phyloP scores from a whole-genome alignment of 2,113 vertebrate species.

The Peucedramus taeniatus region DNA sequence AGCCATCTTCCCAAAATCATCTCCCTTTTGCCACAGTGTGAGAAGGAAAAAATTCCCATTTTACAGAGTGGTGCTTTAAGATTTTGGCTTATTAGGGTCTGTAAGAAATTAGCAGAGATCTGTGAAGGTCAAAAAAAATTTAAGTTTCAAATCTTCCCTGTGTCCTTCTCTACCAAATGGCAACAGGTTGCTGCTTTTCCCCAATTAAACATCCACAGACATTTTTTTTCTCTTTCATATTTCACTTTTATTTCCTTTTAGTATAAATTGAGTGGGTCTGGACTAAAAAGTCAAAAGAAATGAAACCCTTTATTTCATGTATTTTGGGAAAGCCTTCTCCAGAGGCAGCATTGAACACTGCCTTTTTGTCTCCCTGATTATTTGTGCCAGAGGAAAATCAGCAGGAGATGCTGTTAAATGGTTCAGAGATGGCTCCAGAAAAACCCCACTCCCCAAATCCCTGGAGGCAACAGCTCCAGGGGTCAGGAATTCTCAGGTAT shows the following conservation, averaged over 20 bases:
- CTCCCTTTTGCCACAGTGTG: background rate
- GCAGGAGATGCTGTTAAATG: background rate
- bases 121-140: background rate
- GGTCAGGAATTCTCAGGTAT: background rate
- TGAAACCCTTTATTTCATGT: background rate
- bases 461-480: background rate
- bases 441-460: background rate
- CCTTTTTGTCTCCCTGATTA: background rate
- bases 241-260: background rate
- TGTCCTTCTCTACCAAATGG: background rate
- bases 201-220: background rate
- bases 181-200: background rate
- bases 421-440: background rate
- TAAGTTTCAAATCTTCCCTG: background rate
- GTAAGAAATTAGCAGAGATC: background rate
- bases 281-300: background rate
- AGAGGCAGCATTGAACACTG: background rate
- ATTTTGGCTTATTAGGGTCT: background rate
- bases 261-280: background rate
- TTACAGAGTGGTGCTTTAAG: background rate
- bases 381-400: background rate
- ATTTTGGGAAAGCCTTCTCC: background rate
- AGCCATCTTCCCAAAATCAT: background rate
- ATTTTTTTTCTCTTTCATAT: background rate
- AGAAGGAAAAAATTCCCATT: background rate